Evolutionary conservation across 2,888 invertebrate genomes (phyloP).

Genomic region (Lydus trimaculatus): DNA sequence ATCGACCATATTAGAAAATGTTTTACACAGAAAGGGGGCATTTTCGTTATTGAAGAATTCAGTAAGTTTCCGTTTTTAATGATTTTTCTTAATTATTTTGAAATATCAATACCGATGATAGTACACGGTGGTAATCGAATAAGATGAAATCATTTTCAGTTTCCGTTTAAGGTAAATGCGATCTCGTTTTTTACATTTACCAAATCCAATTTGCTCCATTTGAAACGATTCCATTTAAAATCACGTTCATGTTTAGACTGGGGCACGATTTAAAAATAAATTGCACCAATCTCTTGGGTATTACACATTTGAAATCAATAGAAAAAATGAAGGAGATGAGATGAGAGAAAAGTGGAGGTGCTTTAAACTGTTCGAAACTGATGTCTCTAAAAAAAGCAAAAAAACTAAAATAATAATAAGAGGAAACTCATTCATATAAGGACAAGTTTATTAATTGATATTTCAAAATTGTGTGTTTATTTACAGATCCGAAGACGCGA

Average conservation of each 20-base stretch:
- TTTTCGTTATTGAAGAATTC: slow-evolving; percentile 99
- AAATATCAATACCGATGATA: not conserved
- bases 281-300: not conserved
- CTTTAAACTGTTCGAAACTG: not conserved
- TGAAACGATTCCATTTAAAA: slow-evolving; percentile 1
- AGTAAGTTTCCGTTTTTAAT: slow-evolving; percentile 80
- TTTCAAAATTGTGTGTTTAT: slow-evolving; percentile 35
- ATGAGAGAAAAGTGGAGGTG: not conserved
- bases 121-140: not conserved
- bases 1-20: slow-evolving; percentile 99
- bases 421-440: too few relatives aligned
- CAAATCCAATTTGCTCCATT: slow-evolving; percentile 9
- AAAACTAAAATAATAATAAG: too few relatives aligned
- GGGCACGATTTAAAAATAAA: not conserved
- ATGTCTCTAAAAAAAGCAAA: too few relatives aligned
- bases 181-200: not conserved
- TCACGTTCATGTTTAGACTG: not conserved
- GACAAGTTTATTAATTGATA: too few relatives aligned
- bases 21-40: slow-evolving; percentile 98
- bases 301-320: not conserved
- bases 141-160: not conserved
- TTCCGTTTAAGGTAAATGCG: not conserved
- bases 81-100: not conserved
- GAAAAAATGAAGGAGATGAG: not conserved
- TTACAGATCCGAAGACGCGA: slow-evolving; percentile 96